phyloP scores from a whole-genome alignment of 2,888 invertebrate species.

The Teleiodes luculella region DNA sequence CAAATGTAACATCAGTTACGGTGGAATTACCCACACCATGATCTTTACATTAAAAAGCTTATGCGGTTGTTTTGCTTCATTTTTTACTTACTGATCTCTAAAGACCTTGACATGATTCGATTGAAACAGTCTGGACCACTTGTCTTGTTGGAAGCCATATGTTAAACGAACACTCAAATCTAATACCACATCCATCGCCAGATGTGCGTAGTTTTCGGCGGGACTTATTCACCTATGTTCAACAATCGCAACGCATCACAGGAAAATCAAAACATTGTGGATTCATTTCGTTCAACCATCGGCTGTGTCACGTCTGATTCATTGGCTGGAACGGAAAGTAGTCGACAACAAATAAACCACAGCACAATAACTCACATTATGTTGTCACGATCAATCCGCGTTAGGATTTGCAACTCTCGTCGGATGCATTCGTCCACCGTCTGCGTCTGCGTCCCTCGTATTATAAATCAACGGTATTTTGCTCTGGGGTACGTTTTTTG shows the following conservation, averaged over 20 bases:
- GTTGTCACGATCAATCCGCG: constrained; percentile 11
- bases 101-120: background rate
- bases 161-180: background rate
- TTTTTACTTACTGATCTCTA: background rate
- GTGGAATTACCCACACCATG: no score
- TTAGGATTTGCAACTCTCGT: constrained; percentile 5
- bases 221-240: background rate
- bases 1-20: no score
- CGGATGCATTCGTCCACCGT: constrained; percentile 9
- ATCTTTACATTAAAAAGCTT: background rate
- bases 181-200: background rate
- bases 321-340: constrained; percentile 7
- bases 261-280: constrained; percentile 1
- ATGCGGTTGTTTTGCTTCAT: background rate
- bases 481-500: constrained; percentile 19
- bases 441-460: constrained; percentile 12
- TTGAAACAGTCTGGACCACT: background rate
- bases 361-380: constrained; percentile 1
- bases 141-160: background rate
- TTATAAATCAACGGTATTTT: constrained; percentile 17
- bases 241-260: background rate
- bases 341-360: constrained; percentile 3
- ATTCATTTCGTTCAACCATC: background rate
- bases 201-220: background rate
- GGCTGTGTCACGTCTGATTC: constrained; percentile 9